Evolutionary conservation across 2,113 vertebrate genomes (phyloP), one percentile per base, ranked within the genome.

Genomic region (Cyphomyrus plagiostoma): DNA sequence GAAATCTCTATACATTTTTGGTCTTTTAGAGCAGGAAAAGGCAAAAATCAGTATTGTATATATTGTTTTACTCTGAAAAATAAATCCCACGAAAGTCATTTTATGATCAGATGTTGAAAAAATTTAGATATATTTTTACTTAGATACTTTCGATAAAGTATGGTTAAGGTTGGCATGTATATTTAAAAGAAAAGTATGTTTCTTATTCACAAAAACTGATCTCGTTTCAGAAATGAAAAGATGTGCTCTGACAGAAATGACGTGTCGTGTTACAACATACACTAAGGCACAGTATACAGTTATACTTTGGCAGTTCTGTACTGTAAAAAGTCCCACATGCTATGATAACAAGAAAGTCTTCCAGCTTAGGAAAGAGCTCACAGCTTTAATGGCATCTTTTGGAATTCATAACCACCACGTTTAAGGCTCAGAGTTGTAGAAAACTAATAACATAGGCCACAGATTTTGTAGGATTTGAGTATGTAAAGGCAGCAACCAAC

Each of bases 241-340:
- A 88, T 53, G 92, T 70, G 86, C 48, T 86, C 89, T 83, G 88
- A 91, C 74, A 83, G 80, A 39, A 90, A 86, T 58, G 62, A 85
- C 88, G 87, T 89, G 91, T 88, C 88, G 92, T 93, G 94, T 96
- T 95, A 94, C 93, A 93, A 92, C 92, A 94, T 93, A 94, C 92
- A 91, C 96, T 98, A 99, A 99, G 98, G 98, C 98, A 99, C 98
- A 97, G 98, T 97, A 96, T 97, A 96, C 95, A 94, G 95, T 97
- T 97, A 98, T 95, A 94, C 98, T 99, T 99, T 98, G 98, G 98
- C 97, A 97, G 98, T 96, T 97, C 93, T 96, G 96, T 97, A 96
- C 96, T 96, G 94, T 96, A 96, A 96, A 96, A 94, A 95, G 92
- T 95, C 94, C 95, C 96, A 95, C 91, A 94, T 94, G 94, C 95